These are phyloP conservation scores for Aythya baeri DNA, from an alignment of 2,113 vertebrate species.

Conservation along the genomic window DNA sequence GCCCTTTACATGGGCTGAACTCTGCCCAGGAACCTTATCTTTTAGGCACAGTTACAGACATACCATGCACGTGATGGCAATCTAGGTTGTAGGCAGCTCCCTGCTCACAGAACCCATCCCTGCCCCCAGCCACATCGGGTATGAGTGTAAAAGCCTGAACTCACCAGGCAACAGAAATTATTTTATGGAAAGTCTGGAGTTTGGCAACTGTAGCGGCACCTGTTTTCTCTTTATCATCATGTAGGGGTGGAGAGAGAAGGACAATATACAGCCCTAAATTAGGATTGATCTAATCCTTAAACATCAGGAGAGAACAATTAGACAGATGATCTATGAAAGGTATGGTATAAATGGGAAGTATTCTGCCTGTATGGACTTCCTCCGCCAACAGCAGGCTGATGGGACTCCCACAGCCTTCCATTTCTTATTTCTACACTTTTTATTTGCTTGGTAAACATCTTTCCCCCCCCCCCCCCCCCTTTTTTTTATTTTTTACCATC, in stretches of 20 bases:
- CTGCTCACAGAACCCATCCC: neutral
- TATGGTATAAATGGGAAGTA: neutral
- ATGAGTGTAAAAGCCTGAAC: rapidly evolving
- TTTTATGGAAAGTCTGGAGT: neutral
- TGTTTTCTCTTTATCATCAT: neutral
- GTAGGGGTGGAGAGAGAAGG: neutral
- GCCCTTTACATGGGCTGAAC: neutral
- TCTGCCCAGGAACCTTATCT: neutral
- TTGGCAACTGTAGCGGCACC: neutral
- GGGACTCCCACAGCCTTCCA: neutral
- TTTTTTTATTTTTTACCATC: neutral
- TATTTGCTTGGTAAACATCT: neutral
- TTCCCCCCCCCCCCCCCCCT: too few species aligned
- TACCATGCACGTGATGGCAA: neutral
- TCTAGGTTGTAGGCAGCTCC: neutral
- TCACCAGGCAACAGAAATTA: neutral
- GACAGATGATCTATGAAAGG: neutral
- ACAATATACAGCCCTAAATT: neutral
- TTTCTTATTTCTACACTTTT: neutral
- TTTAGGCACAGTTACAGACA: neutral
- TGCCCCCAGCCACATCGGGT: too few species aligned
- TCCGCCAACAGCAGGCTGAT: neutral
- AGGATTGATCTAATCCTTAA: neutral
- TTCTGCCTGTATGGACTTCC: neutral
- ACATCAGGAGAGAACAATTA: neutral